These are phyloP conservation scores for Forficula auricularia DNA, from an alignment of 1,140 invertebrate species.

Conservation along the genomic window DNA sequence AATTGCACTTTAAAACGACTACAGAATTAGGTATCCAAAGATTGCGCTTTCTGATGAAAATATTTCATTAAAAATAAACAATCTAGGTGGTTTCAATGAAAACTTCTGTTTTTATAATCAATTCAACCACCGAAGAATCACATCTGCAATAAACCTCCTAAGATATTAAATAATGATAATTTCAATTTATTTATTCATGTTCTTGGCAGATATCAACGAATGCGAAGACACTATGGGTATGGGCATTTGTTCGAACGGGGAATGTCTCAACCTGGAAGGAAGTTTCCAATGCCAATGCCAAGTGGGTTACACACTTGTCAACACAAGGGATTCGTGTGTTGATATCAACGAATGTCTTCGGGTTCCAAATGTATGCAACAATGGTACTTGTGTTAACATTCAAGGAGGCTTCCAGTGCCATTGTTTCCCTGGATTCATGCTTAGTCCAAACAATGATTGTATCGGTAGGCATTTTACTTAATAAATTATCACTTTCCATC, in stretches of 20 bases:
- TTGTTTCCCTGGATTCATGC: conserved; percentile 62
- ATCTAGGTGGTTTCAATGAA: too few relatives aligned
- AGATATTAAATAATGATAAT: too few relatives aligned
- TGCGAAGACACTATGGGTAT: conserved; percentile 40
- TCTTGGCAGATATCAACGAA: conserved; percentile 44
- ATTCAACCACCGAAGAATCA: too few relatives aligned
- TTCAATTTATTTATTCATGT: too few relatives aligned
- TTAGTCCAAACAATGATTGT: conserved; percentile 72
- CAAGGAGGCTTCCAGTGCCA: conserved; percentile 60
- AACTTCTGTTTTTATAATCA: too few relatives aligned
- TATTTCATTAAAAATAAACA: too few relatives aligned
- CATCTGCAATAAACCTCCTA: too few relatives aligned
- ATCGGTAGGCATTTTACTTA: conserved; percentile 34
- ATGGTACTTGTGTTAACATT: conserved; percentile 67
- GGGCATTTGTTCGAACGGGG: conserved; percentile 45
- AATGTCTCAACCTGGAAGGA: conserved; percentile 53
- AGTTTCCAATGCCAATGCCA: conserved; percentile 48
- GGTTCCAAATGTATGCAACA: conserved; percentile 54
- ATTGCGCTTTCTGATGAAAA: too few relatives aligned
- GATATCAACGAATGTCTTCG: conserved; percentile 61
- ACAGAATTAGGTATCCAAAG: too few relatives aligned
- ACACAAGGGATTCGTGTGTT: conserved; percentile 41
- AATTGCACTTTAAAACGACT: too few relatives aligned
- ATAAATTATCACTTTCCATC: too few relatives aligned
- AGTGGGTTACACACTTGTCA: conserved; percentile 36